phyloP scores from a whole-genome alignment of 2,888 invertebrate species.

The Ferdinandea cuprea region DNA sequence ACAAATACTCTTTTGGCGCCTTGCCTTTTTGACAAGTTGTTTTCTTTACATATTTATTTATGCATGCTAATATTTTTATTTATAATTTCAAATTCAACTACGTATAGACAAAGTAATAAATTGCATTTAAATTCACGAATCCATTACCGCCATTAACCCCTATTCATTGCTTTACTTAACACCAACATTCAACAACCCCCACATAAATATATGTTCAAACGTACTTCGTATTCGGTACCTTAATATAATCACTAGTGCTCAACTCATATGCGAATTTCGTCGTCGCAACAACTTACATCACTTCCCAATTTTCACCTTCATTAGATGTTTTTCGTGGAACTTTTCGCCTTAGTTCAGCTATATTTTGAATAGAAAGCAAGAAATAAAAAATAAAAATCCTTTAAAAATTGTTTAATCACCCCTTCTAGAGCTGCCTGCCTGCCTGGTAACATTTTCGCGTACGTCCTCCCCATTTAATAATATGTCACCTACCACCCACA shows the following conservation, averaged over 20 bases:
- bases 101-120: not conserved
- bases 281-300: slow-evolving; percentile 52
- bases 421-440: not conserved
- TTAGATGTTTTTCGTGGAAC: slow-evolving; percentile 40
- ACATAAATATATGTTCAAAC: not conserved
- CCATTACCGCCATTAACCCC: slow-evolving; percentile 2
- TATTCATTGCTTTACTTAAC: not conserved
- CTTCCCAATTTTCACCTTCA: slow-evolving; percentile 53
- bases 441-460: slow-evolving; percentile 1
- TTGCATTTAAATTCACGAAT: slow-evolving; percentile 12
- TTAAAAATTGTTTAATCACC: slow-evolving; percentile 40
- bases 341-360: not conserved
- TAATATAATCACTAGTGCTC: slow-evolving; percentile 28
- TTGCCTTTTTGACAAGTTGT: no score
- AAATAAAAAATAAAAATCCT: not conserved
- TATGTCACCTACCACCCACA: not conserved
- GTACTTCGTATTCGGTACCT: not conserved
- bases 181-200: not conserved
- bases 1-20: no score
- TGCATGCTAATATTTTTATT: no score
- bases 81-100: no score
- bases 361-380: slow-evolving; percentile 7
- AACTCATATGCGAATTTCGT: slow-evolving; percentile 25
- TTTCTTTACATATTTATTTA: no score
- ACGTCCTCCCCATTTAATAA: not conserved